phyloP scores from a whole-genome alignment of 1,140 invertebrate species.

The Augochlora pura region DNA sequence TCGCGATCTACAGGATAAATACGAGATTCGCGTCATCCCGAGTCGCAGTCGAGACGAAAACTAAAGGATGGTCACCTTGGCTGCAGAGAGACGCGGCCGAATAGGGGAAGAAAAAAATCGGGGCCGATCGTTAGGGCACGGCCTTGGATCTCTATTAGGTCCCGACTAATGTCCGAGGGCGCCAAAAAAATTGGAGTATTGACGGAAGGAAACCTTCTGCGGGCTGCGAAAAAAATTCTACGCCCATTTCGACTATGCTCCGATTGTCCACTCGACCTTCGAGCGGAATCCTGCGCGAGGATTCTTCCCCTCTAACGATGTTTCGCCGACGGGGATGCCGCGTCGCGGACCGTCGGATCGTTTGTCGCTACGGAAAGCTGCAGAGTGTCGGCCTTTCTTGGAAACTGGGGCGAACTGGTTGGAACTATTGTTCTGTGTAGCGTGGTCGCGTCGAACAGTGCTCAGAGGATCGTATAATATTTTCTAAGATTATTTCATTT shows the following conservation, averaged over 20 bases:
- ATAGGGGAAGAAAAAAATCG: constrained; percentile 54
- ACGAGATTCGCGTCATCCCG: constrained; percentile 36
- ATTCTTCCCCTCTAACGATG: not conserved
- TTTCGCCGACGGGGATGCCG: not conserved
- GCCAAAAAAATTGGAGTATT: constrained; percentile 79
- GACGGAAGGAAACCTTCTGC: constrained; percentile 73
- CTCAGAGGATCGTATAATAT: no score
- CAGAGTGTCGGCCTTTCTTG: not conserved
- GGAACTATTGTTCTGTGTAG: no score
- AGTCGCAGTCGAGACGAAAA: constrained; percentile 62
- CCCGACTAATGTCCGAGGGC: constrained; percentile 54
- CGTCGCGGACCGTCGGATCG: not conserved
- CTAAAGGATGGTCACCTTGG: constrained; percentile 52
- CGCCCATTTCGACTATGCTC: constrained; percentile 17
- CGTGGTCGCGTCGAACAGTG: no score
- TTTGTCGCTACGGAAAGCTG: not conserved
- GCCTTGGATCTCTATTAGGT: constrained; percentile 74
- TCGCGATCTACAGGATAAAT: not conserved
- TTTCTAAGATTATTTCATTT: no score
- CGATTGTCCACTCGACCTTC: constrained; percentile 51
- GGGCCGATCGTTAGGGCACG: constrained; percentile 60
- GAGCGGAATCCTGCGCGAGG: not conserved
- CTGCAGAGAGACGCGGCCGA: constrained; percentile 15
- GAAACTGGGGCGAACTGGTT: not conserved
- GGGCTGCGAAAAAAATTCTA: constrained; percentile 49